Base-by-base conservation (phyloP, 2,113 vertebrate genomes). In the Rhinichthys klamathensis region DNA sequence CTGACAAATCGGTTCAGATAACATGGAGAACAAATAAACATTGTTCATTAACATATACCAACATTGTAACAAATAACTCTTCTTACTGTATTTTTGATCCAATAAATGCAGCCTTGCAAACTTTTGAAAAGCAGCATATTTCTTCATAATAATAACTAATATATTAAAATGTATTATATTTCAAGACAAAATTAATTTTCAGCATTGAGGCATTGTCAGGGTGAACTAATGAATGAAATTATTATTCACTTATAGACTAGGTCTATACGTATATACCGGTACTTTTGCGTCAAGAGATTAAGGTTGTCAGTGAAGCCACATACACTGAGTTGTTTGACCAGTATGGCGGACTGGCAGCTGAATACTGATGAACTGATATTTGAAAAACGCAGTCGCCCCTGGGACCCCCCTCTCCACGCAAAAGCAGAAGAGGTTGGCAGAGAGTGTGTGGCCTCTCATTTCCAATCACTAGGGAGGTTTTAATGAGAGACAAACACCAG, bases 301-400 rank as follows among this genome's bases (percentile, higher is more conserved):
- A 30, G 89, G 88, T 88, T 84, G 79, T 74, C 90, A 67, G 44
- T 73, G 41, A 38, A 65, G 67, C 77, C 73, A 77, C 88, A 89
- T 83, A 77, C 30, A 51, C 67, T 3, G 80, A 80, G 84, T 89
- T 91, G 84, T 85, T 87, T 58, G 80, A 67, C 63, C 46, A 54
- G 15, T 54, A 73, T 27, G 51, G 75, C 27, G 3, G 41, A 32
- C 27, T 87, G 80, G 75, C 13, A 75, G 63, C 18, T 87, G 93
- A 92, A 93, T 94, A 77, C 87, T 91, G 91, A 94, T 93, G 75
- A 41, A 63, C 78, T 92, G 90, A 87, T 93, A 90, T 91, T 80
- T 85, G 82, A 81, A 65, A 54, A 38, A 88, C 75, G 82, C 41
- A 54, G n/a, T 80, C n/a, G 61, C 93, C 89, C 90, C 49, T 46